Percentiles rank a stretch among this genome's conserved stretches.
Evolutionary conservation across 1,140 invertebrate genomes (phyloP).

Genomic region (Pissodes strobi): DNA sequence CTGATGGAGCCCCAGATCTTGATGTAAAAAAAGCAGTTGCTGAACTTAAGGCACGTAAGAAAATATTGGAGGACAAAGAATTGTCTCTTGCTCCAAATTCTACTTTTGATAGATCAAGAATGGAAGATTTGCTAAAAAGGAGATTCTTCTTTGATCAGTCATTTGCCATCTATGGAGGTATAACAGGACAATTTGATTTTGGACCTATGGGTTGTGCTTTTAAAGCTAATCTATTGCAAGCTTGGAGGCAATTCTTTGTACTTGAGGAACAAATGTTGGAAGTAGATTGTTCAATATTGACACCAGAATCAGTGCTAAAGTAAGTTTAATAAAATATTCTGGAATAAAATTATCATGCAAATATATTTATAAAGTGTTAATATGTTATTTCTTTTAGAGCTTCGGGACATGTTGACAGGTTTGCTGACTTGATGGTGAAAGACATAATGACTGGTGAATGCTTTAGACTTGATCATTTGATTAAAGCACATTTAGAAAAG

Average conservation of each 20-base stretch:
- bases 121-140: constrained; percentile 97
- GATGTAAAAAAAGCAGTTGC: constrained; percentile 93
- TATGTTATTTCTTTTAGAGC: constrained; percentile 65
- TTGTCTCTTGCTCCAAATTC: constrained; percentile 77
- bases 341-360: constrained; percentile 9
- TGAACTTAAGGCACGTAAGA: constrained; percentile 90
- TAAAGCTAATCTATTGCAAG: constrained; percentile 91
- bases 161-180: constrained; percentile 99
- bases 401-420: constrained; percentile 98
- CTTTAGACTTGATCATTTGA: constrained; percentile 97
- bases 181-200: constrained; percentile 93
- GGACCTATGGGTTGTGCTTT: constrained; percentile 99
- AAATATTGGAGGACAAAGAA: constrained; percentile 92
- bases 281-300: constrained; percentile 96
- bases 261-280: constrained; percentile 98
- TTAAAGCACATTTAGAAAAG: constrained; percentile 95
- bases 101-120: constrained; percentile 87
- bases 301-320: constrained; percentile 95
- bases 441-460: constrained; percentile 95
- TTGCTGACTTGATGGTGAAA: constrained; percentile 99
- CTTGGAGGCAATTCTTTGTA: constrained; percentile 96
- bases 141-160: constrained; percentile 98
- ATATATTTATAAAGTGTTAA: constrained; percentile 4
- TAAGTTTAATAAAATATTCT: constrained; percentile 49
- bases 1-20: constrained; percentile 82